Percentiles rank a stretch among this genome's conserved stretches.
Evolutionary conservation across 2,797 vertebrate genomes (phyloP).

Genomic region (Brachyrhaphis roseni): DNA sequence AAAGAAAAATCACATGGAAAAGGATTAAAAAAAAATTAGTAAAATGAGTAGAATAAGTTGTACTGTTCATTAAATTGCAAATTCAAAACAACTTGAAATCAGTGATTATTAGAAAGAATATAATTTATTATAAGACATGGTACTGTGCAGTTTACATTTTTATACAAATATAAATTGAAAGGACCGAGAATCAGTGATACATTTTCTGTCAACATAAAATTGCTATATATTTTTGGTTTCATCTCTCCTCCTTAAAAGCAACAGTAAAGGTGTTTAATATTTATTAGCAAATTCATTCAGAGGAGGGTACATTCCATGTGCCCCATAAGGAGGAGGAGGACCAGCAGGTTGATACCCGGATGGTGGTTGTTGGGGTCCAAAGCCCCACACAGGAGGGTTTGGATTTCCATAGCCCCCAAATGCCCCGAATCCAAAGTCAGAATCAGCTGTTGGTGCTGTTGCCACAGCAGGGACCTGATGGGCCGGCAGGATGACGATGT

Average conservation of each 20-base stretch:
- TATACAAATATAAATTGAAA: not conserved
- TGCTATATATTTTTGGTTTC: not conserved
- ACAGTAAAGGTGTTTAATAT: not conserved
- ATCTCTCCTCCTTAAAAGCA: not conserved
- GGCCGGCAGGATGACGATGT: slow-evolving; percentile 66
- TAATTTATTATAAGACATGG: not conserved
- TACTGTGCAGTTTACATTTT: not conserved
- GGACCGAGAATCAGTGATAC: not conserved
- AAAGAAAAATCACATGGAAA: not conserved
- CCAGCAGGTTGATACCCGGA: not conserved
- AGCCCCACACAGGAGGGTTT: slow-evolving; percentile 30
- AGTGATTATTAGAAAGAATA: not conserved
- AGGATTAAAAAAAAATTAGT: not conserved
- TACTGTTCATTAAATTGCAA: not conserved
- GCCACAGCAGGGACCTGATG: not conserved
- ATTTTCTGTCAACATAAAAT: not conserved
- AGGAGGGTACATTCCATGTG: slow-evolving; percentile 51
- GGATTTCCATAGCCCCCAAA: slow-evolving; percentile 45
- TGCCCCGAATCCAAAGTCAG: slow-evolving; percentile 41
- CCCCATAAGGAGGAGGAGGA: slow-evolving; percentile 59
- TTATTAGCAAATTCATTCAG: slow-evolving; percentile 23
- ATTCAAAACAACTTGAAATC: not conserved
- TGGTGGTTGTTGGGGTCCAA: slow-evolving; percentile 13
- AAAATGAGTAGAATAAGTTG: not conserved
- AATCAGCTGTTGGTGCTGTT: slow-evolving; percentile 25